These are phyloP conservation scores for Hyperoplus immaculatus DNA, from an alignment of 2,797 vertebrate species.

Conservation along the genomic window DNA sequence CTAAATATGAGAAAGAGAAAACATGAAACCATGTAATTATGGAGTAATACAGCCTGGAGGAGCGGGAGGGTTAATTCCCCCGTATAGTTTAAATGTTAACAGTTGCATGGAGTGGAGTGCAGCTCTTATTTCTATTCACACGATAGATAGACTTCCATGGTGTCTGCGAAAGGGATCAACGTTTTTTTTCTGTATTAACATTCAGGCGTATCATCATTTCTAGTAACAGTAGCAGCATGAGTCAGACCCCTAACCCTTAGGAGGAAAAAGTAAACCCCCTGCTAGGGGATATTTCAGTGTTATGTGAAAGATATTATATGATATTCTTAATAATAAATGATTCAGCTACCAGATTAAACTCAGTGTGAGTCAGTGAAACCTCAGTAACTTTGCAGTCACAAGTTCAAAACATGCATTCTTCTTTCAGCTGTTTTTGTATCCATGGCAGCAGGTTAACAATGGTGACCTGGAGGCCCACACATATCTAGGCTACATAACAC, in stretches of 20 bases:
- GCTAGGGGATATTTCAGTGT: slow-evolving; percentile 48
- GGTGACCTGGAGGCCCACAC: slow-evolving; percentile 14
- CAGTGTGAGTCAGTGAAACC: slow-evolving; percentile 31
- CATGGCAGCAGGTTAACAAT: slow-evolving; percentile 27
- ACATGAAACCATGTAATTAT: slow-evolving; percentile 77
- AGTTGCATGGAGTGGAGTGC: slow-evolving; percentile 23
- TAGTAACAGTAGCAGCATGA: slow-evolving; percentile 60
- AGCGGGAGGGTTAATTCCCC: slow-evolving; percentile 64
- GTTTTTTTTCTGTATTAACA: slow-evolving; percentile 31
- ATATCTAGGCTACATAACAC: neutral
- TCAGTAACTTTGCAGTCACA: slow-evolving; percentile 44
- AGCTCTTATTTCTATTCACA: slow-evolving; percentile 38
- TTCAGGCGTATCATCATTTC: slow-evolving; percentile 52
- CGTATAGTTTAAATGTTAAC: slow-evolving; percentile 50
- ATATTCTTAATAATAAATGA: slow-evolving; percentile 26
- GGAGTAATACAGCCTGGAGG: slow-evolving; percentile 59
- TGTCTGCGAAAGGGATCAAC: slow-evolving; percentile 42
- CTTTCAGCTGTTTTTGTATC: slow-evolving; percentile 18
- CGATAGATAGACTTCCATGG: slow-evolving; percentile 21
- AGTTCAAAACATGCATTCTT: slow-evolving; percentile 37
- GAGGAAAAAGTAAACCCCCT: slow-evolving; percentile 35
- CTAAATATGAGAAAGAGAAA: slow-evolving; percentile 71
- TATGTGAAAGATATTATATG: slow-evolving; percentile 42
- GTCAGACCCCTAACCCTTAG: slow-evolving; percentile 22
- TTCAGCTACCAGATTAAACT: slow-evolving; percentile 54